phyloP scores from a whole-genome alignment of 1,140 invertebrate species.

The Carposina sasakii region DNA sequence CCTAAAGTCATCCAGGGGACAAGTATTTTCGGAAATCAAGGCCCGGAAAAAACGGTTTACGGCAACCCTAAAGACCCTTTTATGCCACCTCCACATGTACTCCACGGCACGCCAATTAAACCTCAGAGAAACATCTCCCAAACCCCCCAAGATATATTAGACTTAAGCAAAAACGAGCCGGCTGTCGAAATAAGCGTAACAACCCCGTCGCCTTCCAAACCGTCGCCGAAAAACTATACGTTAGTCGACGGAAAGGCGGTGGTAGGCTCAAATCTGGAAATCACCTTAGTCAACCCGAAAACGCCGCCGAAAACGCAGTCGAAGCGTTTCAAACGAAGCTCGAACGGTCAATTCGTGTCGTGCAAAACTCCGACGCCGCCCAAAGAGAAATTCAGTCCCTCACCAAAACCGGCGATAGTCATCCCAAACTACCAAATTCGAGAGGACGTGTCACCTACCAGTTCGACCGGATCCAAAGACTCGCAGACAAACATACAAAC shows the following conservation, averaged over 20 bases:
- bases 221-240: slow-evolving; percentile 48
- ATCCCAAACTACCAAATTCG: slow-evolving; percentile 49
- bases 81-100: slow-evolving; percentile 64
- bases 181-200: slow-evolving; percentile 70
- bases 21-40: slow-evolving; percentile 75
- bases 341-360: slow-evolving; percentile 62
- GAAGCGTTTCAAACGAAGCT: slow-evolving; percentile 53
- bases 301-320: slow-evolving; percentile 38
- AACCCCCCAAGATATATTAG: slow-evolving; percentile 61
- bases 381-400: slow-evolving; percentile 37
- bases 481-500: slow-evolving; percentile 26
- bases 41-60: slow-evolving; percentile 78
- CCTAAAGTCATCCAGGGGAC: slow-evolving; percentile 78
- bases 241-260: slow-evolving; percentile 49
- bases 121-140: slow-evolving; percentile 27
- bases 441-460: slow-evolving; percentile 38
- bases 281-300: slow-evolving; percentile 72
- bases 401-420: slow-evolving; percentile 35
- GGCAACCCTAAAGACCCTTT: slow-evolving; percentile 80
- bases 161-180: slow-evolving; percentile 67
- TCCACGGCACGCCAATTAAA: slow-evolving; percentile 49
- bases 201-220: slow-evolving; percentile 41
- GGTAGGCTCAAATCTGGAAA: slow-evolving; percentile 75
- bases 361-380: slow-evolving; percentile 51
- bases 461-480: slow-evolving; percentile 29